A percentile compares a stretch with the other conserved stretches of the same genome.
Evolutionary conservation across 2,888 invertebrate genomes (phyloP).

Genomic region (Ischnura elegans): DNA sequence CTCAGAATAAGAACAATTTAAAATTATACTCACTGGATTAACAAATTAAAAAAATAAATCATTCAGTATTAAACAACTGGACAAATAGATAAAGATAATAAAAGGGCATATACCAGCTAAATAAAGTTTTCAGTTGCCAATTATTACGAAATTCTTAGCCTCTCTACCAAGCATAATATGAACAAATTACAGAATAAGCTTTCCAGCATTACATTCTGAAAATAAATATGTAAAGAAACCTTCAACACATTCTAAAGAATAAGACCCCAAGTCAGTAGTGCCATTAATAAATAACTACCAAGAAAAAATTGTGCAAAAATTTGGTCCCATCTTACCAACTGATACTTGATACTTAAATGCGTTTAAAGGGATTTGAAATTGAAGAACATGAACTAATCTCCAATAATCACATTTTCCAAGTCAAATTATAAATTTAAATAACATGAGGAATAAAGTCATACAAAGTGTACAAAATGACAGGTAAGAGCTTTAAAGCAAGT

Average conservation of each 20-base stretch:
- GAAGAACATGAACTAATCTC: background rate
- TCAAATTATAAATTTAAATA: background rate
- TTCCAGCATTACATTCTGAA: background rate
- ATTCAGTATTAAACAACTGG: background rate
- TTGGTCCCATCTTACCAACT: slow-evolving; percentile 18
- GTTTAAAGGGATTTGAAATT: background rate
- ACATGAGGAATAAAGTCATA: background rate
- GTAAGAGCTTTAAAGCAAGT: background rate
- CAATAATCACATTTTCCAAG: background rate
- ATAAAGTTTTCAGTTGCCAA: too few relatives aligned
- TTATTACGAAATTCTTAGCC: too few relatives aligned
- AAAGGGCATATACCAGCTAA: background rate
- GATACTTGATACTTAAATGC: background rate
- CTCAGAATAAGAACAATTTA: background rate
- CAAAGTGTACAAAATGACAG: background rate
- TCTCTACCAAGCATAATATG: too few relatives aligned
- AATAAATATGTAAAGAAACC: background rate
- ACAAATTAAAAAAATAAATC: background rate
- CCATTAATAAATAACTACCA: background rate
- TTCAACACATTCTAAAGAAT: background rate
- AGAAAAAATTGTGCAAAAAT: background rate
- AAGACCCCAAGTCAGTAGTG: background rate
- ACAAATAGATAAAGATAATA: background rate
- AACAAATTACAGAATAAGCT: background rate
- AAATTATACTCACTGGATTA: background rate